Percentiles rank a stretch among this genome's conserved stretches.
Evolutionary conservation across 2,797 vertebrate genomes (phyloP).

Genomic region (Anguilla obscura): DNA sequence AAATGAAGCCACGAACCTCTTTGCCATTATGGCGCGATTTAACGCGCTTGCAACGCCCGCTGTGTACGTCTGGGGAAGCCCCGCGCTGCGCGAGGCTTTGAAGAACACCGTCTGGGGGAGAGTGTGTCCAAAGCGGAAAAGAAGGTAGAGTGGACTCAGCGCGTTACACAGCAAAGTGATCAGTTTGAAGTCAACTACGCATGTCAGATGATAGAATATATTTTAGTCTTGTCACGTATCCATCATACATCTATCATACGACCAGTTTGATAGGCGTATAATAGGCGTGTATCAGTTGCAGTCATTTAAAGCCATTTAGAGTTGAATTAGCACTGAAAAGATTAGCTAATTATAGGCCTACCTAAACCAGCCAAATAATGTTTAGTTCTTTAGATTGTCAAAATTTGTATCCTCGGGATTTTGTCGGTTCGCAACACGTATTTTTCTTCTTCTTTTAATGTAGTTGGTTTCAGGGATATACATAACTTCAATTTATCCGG

Average conservation of each 20-base stretch:
- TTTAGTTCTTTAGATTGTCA: neutral
- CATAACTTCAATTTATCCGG: neutral
- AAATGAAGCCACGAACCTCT: slow-evolving; percentile 75
- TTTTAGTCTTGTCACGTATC: neutral
- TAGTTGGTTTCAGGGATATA: neutral
- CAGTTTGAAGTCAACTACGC: neutral
- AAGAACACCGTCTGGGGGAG: slow-evolving; percentile 62
- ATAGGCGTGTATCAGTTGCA: neutral
- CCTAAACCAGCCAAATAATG: neutral
- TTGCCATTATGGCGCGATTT: slow-evolving; percentile 72
- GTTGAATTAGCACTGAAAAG: no score
- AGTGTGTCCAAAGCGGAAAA: slow-evolving; percentile 44
- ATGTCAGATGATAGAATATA: neutral
- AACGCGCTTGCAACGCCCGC: slow-evolving; percentile 74
- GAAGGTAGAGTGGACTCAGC: slow-evolving; percentile 15
- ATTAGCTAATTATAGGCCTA: no score
- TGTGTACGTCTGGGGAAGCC: slow-evolving; percentile 75
- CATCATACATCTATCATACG: neutral
- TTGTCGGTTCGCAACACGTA: neutral
- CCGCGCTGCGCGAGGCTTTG: slow-evolving; percentile 66
- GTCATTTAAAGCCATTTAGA: no score
- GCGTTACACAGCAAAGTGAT: neutral
- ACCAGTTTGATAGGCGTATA: neutral
- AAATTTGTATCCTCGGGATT: neutral
- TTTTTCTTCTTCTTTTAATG: neutral